Evolutionary conservation across 2,113 vertebrate species (phyloP), one percentile per base, ranked within the genome.

Genomic region (Cyanoderma ruficeps): DNA sequence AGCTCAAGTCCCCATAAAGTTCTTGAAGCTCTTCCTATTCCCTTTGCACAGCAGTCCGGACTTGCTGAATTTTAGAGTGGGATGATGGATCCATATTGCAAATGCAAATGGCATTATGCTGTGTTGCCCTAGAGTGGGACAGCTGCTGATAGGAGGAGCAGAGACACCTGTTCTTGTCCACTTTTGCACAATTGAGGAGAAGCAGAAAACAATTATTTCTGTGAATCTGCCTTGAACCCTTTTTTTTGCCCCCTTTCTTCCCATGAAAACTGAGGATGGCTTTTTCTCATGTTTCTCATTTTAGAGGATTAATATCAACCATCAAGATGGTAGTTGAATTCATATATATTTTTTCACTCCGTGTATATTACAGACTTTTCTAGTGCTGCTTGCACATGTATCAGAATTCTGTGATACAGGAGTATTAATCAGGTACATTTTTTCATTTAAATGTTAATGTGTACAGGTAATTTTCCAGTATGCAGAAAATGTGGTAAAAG

Each of bases 381-480:
- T 78, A 88, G 57, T 33, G n/a, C 71, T 76, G 31, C 52, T 93
- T 86, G 47, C 52, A 39, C 28, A 13, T 7, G 37, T 46, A 60
- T 77, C 53, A 93, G 37, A 14, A 31, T 76, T n/a, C 52, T 86
- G 39, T 72, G n/a, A 50, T 10, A 50, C 44, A 23, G 7, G 30
- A 50, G 6, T 21, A 53, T 41, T 21, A 53, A 59, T 63, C 69
- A 50, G 44, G 53, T 14, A 7, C 3, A 14, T 67, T 47, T 65
- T 83, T 76, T 46, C 28, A 46, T 87, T 74, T 80, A 47, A 86
- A 94, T 2, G 0, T 75, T 88, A 22, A 10, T 16, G 11, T 84
- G 68, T 76, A 83, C 65, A 90, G 72, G 65, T 95, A 72, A 65
- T 90, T 96, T 94, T 95, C 44, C 90, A 82, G 37, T 60, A 46